Evolutionary conservation across 30 jellyfish, hydroid and myxozoan species (phyloP).

Genomic region (Catostylus mosaicus): DNA sequence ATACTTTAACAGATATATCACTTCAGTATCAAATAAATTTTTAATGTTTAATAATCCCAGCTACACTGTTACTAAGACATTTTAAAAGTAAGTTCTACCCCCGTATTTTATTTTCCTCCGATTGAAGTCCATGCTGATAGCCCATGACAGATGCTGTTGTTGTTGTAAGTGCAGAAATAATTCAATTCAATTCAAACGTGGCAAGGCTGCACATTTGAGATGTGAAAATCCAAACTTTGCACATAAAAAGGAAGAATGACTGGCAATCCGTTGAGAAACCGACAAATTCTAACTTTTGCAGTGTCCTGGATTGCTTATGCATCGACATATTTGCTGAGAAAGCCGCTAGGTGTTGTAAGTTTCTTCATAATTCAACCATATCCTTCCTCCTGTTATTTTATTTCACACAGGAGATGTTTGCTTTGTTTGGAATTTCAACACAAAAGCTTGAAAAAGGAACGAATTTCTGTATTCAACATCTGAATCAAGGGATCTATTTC

Average conservation of each 20-base stretch:
- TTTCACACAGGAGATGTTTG: too few relatives aligned
- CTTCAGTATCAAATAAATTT: too few relatives aligned
- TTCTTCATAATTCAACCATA: too few relatives aligned
- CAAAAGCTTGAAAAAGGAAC: too few relatives aligned
- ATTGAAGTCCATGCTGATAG: not conserved
- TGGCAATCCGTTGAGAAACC: conserved; percentile 63
- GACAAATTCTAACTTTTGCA: conserved; percentile 77
- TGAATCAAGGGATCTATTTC: too few relatives aligned
- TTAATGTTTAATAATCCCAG: too few relatives aligned
- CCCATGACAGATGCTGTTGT: conserved; percentile 5
- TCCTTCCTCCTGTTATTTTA: too few relatives aligned
- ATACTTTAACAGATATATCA: too few relatives aligned
- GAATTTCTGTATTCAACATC: too few relatives aligned
- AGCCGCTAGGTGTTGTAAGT: conserved; percentile 99
- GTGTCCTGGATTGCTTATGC: conserved; percentile 98
- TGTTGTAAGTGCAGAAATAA: not conserved
- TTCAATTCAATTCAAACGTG: conserved; percentile 14
- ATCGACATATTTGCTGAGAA: conserved; percentile 87
- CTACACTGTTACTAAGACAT: not conserved
- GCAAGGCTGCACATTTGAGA: not conserved
- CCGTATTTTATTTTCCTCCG: not conserved
- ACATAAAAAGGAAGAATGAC: conserved; percentile 10
- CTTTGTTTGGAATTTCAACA: too few relatives aligned
- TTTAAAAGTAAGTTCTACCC: not conserved
- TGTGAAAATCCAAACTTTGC: not conserved